Evolutionary conservation across 2,113 vertebrate genomes (phyloP), one percentile per base, ranked within the genome.

Genomic region (Cricetomys ansorgei): DNA sequence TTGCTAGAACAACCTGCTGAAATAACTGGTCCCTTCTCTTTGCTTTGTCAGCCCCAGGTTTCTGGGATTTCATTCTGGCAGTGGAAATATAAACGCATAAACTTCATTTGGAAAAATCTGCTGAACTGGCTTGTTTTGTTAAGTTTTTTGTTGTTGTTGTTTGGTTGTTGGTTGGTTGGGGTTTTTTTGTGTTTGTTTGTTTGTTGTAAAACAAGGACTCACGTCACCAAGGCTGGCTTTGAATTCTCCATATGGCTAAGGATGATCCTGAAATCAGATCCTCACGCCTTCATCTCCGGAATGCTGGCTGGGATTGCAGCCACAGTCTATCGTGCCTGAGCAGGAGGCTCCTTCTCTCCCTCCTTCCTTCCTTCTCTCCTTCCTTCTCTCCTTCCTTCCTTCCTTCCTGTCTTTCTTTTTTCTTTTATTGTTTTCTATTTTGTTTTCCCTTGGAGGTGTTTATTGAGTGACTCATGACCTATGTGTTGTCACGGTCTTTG

Each of bases 401-500:
- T 3, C 16, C 67, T 70, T 17, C 1, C 67, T 37, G 13, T 37
- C 15, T 37, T 69, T 69, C 34, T 9, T 94, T 86, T 55, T 21
- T 95, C 77, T 48, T 57, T 75, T 34, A 16, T 19, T n/a, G 17
- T 81, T 92, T 88, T 34, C 34, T 91, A 69, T 48, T 77, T 77
- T 87, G 19, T 29, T 95, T 95, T 59, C 65, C 45, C 23, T 91
- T 89, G 31, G 62, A 93, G 27, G 91, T 89, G n/a, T 89, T 76
- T 96, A 95, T 72, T 77, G 48, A 53, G 29, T 85, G 80, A 72
- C 55, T 69, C 80, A 95, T 94, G 31, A 72, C 55, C 69, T 80
- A 95, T 94, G 31, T 95, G 43, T 94, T 96, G 95, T 90, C 70
- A 85, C 45, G 69, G n/a, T 80, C 67, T 70, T 65, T 70, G 70